Base-by-base conservation (phyloP, 2,797 vertebrate species). In the Echeneis naucrates region DNA sequence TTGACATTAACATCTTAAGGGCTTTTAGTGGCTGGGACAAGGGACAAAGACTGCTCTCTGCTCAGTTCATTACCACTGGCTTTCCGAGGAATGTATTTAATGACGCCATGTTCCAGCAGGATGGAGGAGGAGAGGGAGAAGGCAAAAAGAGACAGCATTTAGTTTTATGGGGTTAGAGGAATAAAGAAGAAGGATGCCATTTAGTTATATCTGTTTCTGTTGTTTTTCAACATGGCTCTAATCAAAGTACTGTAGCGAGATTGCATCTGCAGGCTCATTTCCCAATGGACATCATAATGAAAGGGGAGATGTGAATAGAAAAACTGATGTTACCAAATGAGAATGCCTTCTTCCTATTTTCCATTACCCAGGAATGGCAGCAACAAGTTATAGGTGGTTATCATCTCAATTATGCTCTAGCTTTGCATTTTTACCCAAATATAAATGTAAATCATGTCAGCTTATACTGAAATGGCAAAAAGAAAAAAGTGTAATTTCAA, bases 31-130 rank as follows among this genome's bases (percentile, higher is more conserved):
- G 47, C 60, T 52, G 60, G 72, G 74, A 75, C 68, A 13, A 47
- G 66, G 71, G 66, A 72, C 58, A 72, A 23, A 50, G 19, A 67
- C 17, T 48, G 56, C 53, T 66, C 60, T 70, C 79, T 86, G 71
- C 32, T 66, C 77, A 53, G 56, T 83, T 85, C 83, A 87, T 85
- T 88, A 88, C 74, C 53, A 56, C 67, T 26, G 67, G 57, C 66
- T 69, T 70, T 78, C 73, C 71, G 35, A 73, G 73, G 80, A 90
- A 77, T 37, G 47, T 71, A 60, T 77, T 65, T 71, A 85, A 88
- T 83, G 80, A 83, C 75, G 68, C 61, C 77, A 68, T 58, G 67
- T 61, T 72, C 66, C 60, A 56, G 62, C 16, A 38, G 61, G 42
- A 16, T 62, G 56, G 72, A 40, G 75, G 62, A 83, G 56, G 37